Conservation (phyloP, 2,797 vertebrate genomes). For the Mormyrus proboscirostris region DNA sequence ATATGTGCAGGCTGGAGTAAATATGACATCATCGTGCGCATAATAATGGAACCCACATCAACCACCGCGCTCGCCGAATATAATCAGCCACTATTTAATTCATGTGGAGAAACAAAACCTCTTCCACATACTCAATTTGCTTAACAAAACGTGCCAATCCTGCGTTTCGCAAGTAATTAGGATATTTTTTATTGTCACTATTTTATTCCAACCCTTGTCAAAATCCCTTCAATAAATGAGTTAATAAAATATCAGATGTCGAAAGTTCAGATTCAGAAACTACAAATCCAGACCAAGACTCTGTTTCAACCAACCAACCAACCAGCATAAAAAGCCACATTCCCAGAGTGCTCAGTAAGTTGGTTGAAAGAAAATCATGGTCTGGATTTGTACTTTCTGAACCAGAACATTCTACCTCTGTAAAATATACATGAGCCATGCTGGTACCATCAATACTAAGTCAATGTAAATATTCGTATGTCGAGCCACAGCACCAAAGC, state of each 20-base stretch:
- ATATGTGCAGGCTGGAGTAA: not conserved
- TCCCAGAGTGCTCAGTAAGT: not conserved
- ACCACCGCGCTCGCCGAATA: not conserved
- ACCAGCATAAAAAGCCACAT: not conserved
- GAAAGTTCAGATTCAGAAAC: not conserved
- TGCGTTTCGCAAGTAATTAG: not conserved
- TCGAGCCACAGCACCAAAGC: not conserved
- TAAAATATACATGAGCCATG: not conserved
- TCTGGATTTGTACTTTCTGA: not conserved
- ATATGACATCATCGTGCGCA: not conserved
- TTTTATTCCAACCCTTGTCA: not conserved
- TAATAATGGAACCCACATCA: not conserved
- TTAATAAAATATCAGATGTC: not conserved
- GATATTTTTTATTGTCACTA: not conserved
- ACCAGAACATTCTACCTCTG: not conserved
- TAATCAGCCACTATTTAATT: not conserved
- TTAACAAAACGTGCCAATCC: not conserved
- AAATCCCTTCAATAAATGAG: too few relatives aligned
- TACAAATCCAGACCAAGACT: not conserved
- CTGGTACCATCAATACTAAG: not conserved
- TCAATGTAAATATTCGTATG: not conserved
- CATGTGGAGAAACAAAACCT: not conserved
- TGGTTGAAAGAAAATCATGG: not conserved
- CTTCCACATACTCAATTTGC: not conserved
- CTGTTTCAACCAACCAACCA: not conserved